phyloP scores from a whole-genome alignment of 1,140 invertebrate species.

The Aphaenogaster ashmeadi region DNA sequence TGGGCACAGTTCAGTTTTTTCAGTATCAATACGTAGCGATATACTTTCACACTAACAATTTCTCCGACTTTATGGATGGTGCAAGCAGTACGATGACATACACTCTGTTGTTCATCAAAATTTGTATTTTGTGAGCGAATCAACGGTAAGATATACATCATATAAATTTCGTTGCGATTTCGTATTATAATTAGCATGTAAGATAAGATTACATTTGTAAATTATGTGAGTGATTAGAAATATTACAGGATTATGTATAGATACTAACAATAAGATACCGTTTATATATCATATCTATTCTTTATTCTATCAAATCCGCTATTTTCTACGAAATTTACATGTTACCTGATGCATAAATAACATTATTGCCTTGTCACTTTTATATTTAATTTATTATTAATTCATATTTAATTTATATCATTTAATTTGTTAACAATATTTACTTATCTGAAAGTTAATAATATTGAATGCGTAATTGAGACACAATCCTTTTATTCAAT shows the following conservation, averaged over 20 bases:
- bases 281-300: no score
- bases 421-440: not conserved
- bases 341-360: not conserved
- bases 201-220: not conserved
- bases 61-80: constrained; percentile 59
- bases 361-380: not conserved
- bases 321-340: not conserved
- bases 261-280: not conserved
- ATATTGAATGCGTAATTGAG: not conserved
- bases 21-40: constrained; percentile 54
- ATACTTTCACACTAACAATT: not conserved
- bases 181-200: not conserved
- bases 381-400: not conserved
- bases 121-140: constrained; percentile 60
- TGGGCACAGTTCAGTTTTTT: not conserved
- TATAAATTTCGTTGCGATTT: not conserved
- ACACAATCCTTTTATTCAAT: not conserved
- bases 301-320: not conserved
- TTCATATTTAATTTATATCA: no score
- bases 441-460: not conserved
- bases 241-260: not conserved
- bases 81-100: constrained; percentile 48
- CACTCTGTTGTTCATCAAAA: constrained; percentile 50
- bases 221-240: not conserved
- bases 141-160: constrained; percentile 39